These are phyloP conservation scores for Pollenia angustigena DNA, from an alignment of 2,888 invertebrate species.

Conservation along the genomic window DNA sequence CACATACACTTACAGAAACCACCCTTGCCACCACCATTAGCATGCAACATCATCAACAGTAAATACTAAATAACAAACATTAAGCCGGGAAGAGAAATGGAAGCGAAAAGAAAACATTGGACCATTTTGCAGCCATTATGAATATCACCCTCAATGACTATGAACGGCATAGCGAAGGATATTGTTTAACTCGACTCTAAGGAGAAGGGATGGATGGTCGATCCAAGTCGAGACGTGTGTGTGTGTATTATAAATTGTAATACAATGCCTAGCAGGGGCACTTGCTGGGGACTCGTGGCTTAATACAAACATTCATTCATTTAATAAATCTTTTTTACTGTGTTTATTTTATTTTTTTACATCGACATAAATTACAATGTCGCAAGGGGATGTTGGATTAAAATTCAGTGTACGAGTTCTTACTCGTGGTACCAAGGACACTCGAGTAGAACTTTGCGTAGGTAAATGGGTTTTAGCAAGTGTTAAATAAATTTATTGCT, in stretches of 20 bases:
- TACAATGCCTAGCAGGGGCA: constrained; percentile 60
- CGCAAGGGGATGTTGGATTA: constrained; percentile 76
- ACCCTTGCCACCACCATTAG: constrained; percentile 19
- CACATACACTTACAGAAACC: neutral
- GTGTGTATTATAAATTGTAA: constrained; percentile 49
- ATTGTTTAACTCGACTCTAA: constrained; percentile 55
- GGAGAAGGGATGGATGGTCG: constrained; percentile 43
- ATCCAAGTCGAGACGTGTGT: constrained; percentile 2
- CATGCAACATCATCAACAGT: constrained; percentile 34
- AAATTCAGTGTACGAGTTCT: constrained; percentile 12
- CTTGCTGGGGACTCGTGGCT: constrained; percentile 75
- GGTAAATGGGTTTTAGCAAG: constrained; percentile 63
- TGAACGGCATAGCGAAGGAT: constrained; percentile 63
- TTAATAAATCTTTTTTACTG: constrained; percentile 81
- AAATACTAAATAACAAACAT: constrained; percentile 5
- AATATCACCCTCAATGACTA: constrained; percentile 79
- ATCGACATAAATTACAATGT: constrained; percentile 80
- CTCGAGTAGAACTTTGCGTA: neutral
- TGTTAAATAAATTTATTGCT: constrained; percentile 69
- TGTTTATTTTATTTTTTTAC: constrained; percentile 81
- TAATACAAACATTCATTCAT: constrained; percentile 82
- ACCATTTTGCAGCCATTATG: constrained; percentile 78
- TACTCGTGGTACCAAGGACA: constrained; percentile 14
- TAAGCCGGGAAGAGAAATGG: constrained; percentile 51
- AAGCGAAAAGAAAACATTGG: constrained; percentile 64